These are phyloP conservation scores for Oreortyx pictus DNA, from an alignment of 2,797 vertebrate species.

Conservation along the genomic window DNA sequence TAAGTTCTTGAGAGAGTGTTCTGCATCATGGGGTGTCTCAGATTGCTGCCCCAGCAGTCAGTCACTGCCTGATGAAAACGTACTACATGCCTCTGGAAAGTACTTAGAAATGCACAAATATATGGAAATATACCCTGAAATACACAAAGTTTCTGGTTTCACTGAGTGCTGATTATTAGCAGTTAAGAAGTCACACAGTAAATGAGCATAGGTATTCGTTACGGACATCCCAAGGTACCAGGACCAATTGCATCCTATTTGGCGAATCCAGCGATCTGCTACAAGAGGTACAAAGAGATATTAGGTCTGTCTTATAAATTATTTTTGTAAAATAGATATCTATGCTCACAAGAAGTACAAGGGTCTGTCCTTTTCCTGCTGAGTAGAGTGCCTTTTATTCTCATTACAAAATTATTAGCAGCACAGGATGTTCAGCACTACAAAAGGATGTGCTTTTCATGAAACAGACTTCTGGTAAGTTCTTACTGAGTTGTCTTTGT, in stretches of 20 bases:
- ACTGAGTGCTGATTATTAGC: background rate
- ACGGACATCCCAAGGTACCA: background rate
- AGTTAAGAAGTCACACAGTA: background rate
- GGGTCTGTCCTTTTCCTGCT: background rate
- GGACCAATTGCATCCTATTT: background rate
- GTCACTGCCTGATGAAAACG: background rate
- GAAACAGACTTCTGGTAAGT: background rate
- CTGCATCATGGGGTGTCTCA: background rate
- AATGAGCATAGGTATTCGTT: background rate
- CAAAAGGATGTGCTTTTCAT: background rate
- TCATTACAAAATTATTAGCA: conserved; percentile 32
- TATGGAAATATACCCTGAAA: background rate
- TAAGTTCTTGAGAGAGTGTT: background rate
- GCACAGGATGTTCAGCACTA: background rate
- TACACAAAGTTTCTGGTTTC: background rate
- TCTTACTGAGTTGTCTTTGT: background rate
- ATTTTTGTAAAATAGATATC: conserved; percentile 9
- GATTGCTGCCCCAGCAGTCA: background rate
- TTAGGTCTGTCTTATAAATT: background rate
- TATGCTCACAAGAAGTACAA: conserved; percentile 16
- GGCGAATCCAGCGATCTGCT: background rate
- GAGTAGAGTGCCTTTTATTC: conserved; percentile 1
- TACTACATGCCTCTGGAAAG: background rate
- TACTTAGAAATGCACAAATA: background rate
- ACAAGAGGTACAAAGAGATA: background rate